Conservation (phyloP, 2,113 vertebrate genomes). For the Lasiurus borealis region DNA sequence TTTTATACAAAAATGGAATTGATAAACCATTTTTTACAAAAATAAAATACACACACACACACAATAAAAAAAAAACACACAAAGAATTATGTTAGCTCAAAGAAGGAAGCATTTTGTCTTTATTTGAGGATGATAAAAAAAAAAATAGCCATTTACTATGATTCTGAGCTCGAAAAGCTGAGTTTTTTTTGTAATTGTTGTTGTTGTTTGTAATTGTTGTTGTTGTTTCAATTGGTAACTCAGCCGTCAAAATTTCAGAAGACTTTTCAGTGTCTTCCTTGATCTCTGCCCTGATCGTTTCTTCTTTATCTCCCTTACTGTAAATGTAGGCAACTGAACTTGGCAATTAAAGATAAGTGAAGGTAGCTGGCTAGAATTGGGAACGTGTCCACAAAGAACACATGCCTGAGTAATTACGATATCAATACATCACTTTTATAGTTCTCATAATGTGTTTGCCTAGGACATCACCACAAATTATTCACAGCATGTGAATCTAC, state of each 20-base stretch:
- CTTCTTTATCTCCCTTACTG: constrained; percentile 36
- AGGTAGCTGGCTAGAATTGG: constrained; percentile 51
- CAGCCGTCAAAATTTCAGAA: neutral
- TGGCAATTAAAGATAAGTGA: constrained; percentile 49
- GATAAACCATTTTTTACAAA: constrained; percentile 96
- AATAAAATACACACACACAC: constrained; percentile 2
- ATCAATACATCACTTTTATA: constrained; percentile 68
- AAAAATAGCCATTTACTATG: neutral
- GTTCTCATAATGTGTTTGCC: constrained; percentile 73
- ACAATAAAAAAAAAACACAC: too few species aligned
- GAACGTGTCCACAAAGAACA: constrained; percentile 64
- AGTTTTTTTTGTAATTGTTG: neutral
- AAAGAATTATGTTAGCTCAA: neutral
- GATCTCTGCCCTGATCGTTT: neutral
- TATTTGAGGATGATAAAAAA: neutral
- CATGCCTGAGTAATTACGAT: constrained; percentile 59
- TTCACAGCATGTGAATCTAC: constrained; percentile 57
- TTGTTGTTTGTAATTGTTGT: neutral
- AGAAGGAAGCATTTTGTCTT: neutral
- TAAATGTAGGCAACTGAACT: constrained; percentile 39
- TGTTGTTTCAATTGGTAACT: neutral
- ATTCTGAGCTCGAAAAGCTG: neutral
- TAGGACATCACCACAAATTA: constrained; percentile 69
- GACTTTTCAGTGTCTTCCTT: neutral
- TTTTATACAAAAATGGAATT: constrained; percentile 97